Conservation (phyloP, 2,797 vertebrate species). For the Loris lydekkerianus region DNA sequence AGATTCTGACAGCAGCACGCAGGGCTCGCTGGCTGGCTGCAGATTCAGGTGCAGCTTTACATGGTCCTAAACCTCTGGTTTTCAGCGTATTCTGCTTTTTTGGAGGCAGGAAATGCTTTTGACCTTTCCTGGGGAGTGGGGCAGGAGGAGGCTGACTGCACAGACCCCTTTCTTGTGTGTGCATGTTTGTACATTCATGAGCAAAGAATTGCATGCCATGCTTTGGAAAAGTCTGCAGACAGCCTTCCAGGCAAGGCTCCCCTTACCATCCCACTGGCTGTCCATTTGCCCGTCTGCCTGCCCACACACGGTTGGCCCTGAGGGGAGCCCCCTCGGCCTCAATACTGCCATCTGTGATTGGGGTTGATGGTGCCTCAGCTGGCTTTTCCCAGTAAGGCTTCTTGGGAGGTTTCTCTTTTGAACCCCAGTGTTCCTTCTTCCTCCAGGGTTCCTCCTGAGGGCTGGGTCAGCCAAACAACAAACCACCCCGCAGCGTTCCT, state of each 20-base stretch:
- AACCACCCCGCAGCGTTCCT: neutral
- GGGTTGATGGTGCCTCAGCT: neutral
- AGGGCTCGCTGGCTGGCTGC: neutral
- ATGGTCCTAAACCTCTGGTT: neutral
- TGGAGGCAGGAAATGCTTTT: neutral
- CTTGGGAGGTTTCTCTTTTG: neutral
- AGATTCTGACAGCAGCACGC: neutral
- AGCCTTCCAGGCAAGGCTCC: rapidly evolving
- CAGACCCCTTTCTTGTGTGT: rapidly evolving
- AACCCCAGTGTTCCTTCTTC: neutral
- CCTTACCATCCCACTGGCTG: rapidly evolving
- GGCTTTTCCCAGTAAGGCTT: neutral
- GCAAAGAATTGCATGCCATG: rapidly evolving
- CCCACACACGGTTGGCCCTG: rapidly evolving
- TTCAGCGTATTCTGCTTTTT: rapidly evolving
- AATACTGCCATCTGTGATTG: neutral
- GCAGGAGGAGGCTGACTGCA: rapidly evolving
- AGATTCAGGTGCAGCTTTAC: neutral
- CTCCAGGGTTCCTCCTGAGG: neutral
- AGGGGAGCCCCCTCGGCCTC: rapidly evolving
- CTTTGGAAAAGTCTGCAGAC: neutral
- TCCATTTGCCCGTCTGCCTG: rapidly evolving
- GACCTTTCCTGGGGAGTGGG: rapidly evolving
- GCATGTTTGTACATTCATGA: rapidly evolving
- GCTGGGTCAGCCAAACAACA: neutral